Evolutionary conservation across 2,113 vertebrate species (phyloP), one percentile per base, ranked within the genome.

Genomic region (Triplophysa dalaica): DNA sequence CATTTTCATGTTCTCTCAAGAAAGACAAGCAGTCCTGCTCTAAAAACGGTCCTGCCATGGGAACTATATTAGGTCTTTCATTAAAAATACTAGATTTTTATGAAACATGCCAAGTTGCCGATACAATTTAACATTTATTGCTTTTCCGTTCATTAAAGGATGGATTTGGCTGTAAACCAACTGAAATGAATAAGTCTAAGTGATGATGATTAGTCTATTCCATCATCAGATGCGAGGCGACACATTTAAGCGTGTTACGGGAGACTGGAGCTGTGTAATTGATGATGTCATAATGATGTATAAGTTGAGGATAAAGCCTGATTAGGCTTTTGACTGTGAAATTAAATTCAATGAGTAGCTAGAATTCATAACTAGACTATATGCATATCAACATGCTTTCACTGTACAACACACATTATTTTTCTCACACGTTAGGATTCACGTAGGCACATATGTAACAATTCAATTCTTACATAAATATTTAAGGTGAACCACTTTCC

Each of bases 281-380:
- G 79, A 84, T 85, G 43, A 16, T 84, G 85, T 87, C 61, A 65
- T 52, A 86, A 88, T 85, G 79, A 87, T 76, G 85, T 86, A 80
- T 80, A 88, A 87, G 19, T 87, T 87, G 83, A 75, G 82, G 67
- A 66, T 87, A 87, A 89, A 87, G 84, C 75, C 78, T 68, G 80
- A 84, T 87, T 76, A 76, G 52, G 74, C 61, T n/a, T 50, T 65
- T 65, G 45, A 76, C 61, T 56, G 70, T 72, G 41, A 29, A 84
- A 79, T 86, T 85, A 62, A 81, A 85, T 84, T 87, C 75, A 69
- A 68, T 54, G 29, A 54, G 62, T 54, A 24, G 2, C n/a, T 19
- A 21, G 17, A 64, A 76, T 52, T 45, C 65, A 64, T 19, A 50
- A 76, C 29, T 6, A 50, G 19, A 7, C 7, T 2, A 29, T 38